phyloP scores from a whole-genome alignment of 1,140 invertebrate species.

The Ceratoteleas bidentatus region DNA sequence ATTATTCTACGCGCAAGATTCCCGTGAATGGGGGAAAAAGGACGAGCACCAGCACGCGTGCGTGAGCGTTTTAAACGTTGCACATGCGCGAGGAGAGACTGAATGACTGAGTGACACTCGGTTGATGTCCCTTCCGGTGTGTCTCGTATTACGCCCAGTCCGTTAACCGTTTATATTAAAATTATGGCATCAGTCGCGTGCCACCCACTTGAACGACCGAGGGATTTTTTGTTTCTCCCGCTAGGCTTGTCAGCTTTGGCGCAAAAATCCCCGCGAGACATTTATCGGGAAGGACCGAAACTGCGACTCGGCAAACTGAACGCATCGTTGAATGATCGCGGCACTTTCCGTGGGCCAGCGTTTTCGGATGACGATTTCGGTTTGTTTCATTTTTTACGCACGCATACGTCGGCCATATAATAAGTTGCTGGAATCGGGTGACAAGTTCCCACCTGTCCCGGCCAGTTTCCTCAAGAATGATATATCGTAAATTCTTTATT shows the following conservation, averaged over 20 bases:
- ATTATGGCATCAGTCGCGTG: slow-evolving; percentile 79
- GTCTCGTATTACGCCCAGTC: slow-evolving; percentile 78
- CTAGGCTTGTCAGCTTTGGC: background rate
- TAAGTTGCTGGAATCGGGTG: no score
- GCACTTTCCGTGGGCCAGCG: no score
- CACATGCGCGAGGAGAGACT: slow-evolving; percentile 57
- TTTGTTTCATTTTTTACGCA: no score
- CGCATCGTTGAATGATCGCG: background rate
- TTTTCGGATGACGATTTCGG: no score
- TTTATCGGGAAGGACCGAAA: background rate
- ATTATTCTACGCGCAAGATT: background rate
- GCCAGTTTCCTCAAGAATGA: no score
- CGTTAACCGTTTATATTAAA: slow-evolving; percentile 79
- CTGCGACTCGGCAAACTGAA: background rate
- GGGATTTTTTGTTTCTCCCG: slow-evolving; percentile 48
- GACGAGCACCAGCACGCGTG: slow-evolving; percentile 5
- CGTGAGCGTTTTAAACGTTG: slow-evolving; percentile 28
- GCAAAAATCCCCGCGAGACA: background rate
- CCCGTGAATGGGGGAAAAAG: slow-evolving; percentile 24
- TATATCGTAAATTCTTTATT: no score
- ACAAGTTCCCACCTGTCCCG: no score
- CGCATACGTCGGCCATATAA: no score
- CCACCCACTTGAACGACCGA: slow-evolving; percentile 74
- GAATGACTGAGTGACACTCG: slow-evolving; percentile 79
- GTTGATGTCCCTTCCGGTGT: slow-evolving; percentile 79